Base-by-base conservation (phyloP, 2,888 invertebrate species). In the Coenonympha glycerion region DNA sequence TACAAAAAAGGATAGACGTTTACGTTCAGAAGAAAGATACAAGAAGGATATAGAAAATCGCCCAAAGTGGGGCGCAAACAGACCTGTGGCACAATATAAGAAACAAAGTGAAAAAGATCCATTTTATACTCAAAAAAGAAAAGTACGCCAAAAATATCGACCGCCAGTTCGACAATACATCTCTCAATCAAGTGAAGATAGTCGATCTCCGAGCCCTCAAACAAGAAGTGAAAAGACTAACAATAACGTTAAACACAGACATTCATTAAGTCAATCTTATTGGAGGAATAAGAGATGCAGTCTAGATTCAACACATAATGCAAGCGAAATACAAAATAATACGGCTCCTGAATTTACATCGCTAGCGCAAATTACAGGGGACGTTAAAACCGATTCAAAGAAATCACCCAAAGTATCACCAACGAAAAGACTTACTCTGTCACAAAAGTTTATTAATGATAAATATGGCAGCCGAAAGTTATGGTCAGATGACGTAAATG, bases 81-180 rank as follows among this genome's bases (percentile, higher is more conserved):
- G 91, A 58, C 95, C 95, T 3, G 91, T 92, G 18, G 93, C 93
- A 6, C 92, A 94, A 64, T 96, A 95, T 69, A 89, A 95, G 53
- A 95, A 95, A 68, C 95, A 96, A 78, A 95, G 95, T 67, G 96
- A 96, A 73, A 93, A 95, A 66, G 96, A 96, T 83, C 94, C 94
- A 0, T 91, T 94, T 71, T 95, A 94, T 64, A 90, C 91, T 54
- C 91, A 92, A 72, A 90, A 91, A 68, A 84, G 91, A 56, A 92
- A 93, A 74, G 78, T 91, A 47, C 84, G 91, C 13, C 89, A 91
- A 66, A 90, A 91, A 71, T 88, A 90, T 58, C 89, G 92, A 52
- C 88, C 90, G 45, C 89, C 89, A 69, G 78, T 77, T 16, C 79
- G 88, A 58, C 86, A 87, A 58, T 89, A 89, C 64, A 66, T 88